Base-by-base conservation (phyloP, 2,888 invertebrate species). In the Torymus tubicola region DNA sequence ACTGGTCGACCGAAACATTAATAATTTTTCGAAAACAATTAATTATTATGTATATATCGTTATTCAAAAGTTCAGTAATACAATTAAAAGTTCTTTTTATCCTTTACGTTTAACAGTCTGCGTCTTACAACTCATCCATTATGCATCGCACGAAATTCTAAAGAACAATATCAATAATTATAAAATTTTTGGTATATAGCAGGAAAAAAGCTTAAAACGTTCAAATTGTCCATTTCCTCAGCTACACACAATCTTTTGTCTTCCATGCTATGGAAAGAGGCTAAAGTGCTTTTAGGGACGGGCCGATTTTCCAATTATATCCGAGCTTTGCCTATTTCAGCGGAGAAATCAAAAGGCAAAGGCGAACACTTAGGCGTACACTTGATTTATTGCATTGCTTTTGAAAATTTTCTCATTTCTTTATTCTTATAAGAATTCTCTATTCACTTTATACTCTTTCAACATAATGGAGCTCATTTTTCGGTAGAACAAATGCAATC, bases 271-370 rank as follows among this genome's bases (percentile, higher is more conserved):
- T 12, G 31, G 64, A 55, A 61, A 53, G 71, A n/a, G n/a, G 16
- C 13, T 64, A 73, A 64, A 55, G 72, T 73, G 55, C 72, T 73
- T 64, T 64, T 31, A 73, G 14, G 16, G 2, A 31, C 13, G 52
- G 31, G 55, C 55, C 53, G 55, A 63, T 55, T 73, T 73, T 73
- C 50, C 64, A 24, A 64, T 73, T 64, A 55, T 14, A 73, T 64
- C 52, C n/a, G 31, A 13, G 12, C 42, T 42, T 2, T 8, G 0
- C 42, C 31, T 42, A n/a, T 42, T 57, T 1, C 10, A 71, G 8
- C 2, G 18, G 50, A 24, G 18, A 60, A 60, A 18, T 50, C 21
- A 16, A 50, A 50, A 18, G 42, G 50, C 5, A 71, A 50, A 60
- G 52, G 5, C 10, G 50, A 60, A 71, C 64, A 42, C 31, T 50